Conservation (phyloP, 2,888 invertebrate species). For the Oxycera nigricornis region DNA sequence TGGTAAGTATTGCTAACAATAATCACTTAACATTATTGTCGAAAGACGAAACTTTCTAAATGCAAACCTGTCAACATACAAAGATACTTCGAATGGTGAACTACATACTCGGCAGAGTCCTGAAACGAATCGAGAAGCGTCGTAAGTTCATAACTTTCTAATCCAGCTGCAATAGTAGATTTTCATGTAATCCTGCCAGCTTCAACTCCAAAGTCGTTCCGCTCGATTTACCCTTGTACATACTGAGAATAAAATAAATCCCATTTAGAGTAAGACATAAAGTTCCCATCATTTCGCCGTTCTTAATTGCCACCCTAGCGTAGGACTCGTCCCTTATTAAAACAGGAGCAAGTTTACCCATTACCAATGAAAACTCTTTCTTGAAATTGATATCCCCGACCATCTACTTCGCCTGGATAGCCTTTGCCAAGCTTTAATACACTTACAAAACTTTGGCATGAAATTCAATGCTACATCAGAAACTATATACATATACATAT, state of each 20-base stretch:
- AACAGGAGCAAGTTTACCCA: neutral
- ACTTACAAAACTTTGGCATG: neutral
- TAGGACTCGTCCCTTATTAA: neutral
- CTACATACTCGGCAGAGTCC: neutral
- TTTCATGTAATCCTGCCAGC: neutral
- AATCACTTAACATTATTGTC: neutral
- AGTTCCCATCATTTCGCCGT: slow-evolving; percentile 7
- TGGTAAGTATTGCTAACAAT: slow-evolving; percentile 71
- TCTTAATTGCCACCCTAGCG: slow-evolving; percentile 15
- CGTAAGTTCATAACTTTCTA: slow-evolving; percentile 34
- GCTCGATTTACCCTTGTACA: slow-evolving; percentile 10
- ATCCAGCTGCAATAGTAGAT: slow-evolving; percentile 10
- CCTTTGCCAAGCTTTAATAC: neutral
- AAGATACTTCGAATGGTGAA: slow-evolving; percentile 40
- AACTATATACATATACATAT: neutral
- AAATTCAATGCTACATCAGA: neutral
- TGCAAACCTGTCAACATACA: neutral
- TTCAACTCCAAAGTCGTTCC: neutral
- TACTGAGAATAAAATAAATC: slow-evolving; percentile 24
- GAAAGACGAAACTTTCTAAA: neutral
- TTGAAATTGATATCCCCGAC: neutral
- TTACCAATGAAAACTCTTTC: neutral
- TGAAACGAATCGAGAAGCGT: slow-evolving; percentile 11
- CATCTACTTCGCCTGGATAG: neutral
- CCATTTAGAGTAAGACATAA: slow-evolving; percentile 15